phyloP scores from a whole-genome alignment of 2,113 vertebrate species.

The Notarius lentiginosus region DNA sequence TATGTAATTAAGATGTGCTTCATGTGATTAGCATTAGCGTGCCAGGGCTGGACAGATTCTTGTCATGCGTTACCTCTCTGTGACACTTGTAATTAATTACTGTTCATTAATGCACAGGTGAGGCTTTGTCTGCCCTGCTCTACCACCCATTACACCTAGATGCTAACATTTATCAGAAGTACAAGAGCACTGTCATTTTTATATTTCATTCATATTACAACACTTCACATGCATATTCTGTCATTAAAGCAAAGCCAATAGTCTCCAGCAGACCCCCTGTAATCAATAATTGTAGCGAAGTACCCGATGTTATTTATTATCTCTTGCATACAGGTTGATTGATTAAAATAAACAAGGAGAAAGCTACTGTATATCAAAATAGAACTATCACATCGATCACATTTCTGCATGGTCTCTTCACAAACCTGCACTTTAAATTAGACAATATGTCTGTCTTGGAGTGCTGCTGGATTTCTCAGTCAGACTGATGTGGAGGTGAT shows the following conservation, averaged over 20 bases:
- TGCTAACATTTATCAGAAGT: not conserved
- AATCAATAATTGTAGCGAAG: not conserved
- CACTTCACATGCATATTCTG: not conserved
- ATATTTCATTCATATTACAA: not conserved
- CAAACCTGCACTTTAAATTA: not conserved
- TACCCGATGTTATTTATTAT: slow-evolving; percentile 1
- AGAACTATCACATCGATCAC: not conserved
- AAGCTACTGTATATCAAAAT: slow-evolving; percentile 2
- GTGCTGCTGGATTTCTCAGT: not conserved
- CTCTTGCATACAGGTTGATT: not conserved
- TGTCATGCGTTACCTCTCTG: slow-evolving; percentile 20
- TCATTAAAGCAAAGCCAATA: not conserved
- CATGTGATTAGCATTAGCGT: slow-evolving; percentile 34
- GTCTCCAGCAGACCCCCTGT: not conserved
- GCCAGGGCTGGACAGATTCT: slow-evolving; percentile 22
- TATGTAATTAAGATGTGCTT: slow-evolving; percentile 41
- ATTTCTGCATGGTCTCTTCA: not conserved
- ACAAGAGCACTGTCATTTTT: slow-evolving; percentile 2
- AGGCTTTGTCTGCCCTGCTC: not conserved
- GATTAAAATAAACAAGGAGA: slow-evolving; percentile 2
- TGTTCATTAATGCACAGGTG: slow-evolving; percentile 33
- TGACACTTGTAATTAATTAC: slow-evolving; percentile 40
- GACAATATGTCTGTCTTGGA: slow-evolving; percentile 4
- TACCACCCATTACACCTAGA: not conserved
- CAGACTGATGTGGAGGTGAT: slow-evolving; percentile 62